Conservation (phyloP, 2,797 vertebrate species). For the Acipenser ruthenus region DNA sequence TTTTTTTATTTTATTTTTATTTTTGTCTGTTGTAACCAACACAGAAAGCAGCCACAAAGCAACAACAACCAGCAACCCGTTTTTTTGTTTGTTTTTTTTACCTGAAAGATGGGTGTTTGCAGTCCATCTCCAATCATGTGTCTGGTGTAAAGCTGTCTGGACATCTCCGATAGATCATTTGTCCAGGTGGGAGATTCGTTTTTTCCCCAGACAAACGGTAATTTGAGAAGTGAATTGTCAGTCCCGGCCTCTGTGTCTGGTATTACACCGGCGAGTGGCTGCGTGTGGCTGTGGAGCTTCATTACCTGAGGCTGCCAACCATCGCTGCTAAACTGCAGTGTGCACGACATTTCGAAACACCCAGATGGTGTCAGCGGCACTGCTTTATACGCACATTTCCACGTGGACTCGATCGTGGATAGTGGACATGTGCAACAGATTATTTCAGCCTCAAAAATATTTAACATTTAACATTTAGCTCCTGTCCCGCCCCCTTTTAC, state of each 20-base stretch:
- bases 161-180: constrained; percentile 72
- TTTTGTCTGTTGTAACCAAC: neutral
- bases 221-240: constrained; percentile 36
- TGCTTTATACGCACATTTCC: neutral
- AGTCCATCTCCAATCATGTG: constrained; percentile 63
- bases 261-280: neutral
- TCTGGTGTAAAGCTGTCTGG: constrained; percentile 73
- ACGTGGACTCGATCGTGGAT: neutral
- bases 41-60: neutral
- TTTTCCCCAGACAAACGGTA: constrained; percentile 52
- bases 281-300: constrained; percentile 5
- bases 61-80: neutral
- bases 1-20: constrained; percentile 18
- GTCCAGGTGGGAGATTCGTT: constrained; percentile 64
- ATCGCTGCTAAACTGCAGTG: neutral
- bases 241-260: constrained; percentile 50
- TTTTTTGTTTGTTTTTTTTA: constrained; percentile 30
- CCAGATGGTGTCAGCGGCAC: neutral
- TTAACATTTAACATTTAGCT: no score
- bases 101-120: constrained; percentile 72
- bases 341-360: constrained; percentile 1
- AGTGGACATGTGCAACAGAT: neutral
- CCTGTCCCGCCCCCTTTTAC: no score
- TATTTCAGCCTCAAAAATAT: no score
- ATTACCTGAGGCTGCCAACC: constrained; percentile 6